phyloP scores from a whole-genome alignment of 2,797 vertebrate genomes.

The Sternotherus odoratus region DNA sequence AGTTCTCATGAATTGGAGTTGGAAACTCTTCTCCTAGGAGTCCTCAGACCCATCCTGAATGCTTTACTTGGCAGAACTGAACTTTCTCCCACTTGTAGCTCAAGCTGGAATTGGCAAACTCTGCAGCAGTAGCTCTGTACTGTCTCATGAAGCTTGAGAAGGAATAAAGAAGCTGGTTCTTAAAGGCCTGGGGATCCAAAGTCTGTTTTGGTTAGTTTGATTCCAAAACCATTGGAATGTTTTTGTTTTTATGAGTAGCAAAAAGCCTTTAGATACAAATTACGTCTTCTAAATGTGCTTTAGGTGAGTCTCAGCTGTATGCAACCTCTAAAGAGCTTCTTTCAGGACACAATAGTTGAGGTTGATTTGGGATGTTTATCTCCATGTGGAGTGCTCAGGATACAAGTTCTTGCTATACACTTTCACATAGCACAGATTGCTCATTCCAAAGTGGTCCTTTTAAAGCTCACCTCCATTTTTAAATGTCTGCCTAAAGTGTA shows the following conservation, averaged over 20 bases:
- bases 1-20: accelerated
- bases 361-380: background rate
- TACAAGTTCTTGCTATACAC: background rate
- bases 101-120: background rate
- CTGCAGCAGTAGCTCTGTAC: background rate
- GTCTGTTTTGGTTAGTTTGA: background rate
- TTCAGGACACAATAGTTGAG: too few species aligned
- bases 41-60: background rate
- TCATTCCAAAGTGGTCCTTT: background rate
- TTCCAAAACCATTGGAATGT: background rate
- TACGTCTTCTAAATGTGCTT: background rate
- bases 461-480: background rate
- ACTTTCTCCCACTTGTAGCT: background rate
- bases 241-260: background rate
- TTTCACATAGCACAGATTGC: background rate
- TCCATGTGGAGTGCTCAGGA: background rate
- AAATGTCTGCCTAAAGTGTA: background rate
- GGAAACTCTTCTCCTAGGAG: too few species aligned
- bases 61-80: background rate
- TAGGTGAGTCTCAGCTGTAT: background rate
- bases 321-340: background rate
- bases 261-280: accelerated
- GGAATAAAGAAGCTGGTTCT: background rate
- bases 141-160: background rate
- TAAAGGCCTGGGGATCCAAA: background rate